phyloP scores from a whole-genome alignment of 2,113 vertebrate genomes.

The Phodopus roborovskii region DNA sequence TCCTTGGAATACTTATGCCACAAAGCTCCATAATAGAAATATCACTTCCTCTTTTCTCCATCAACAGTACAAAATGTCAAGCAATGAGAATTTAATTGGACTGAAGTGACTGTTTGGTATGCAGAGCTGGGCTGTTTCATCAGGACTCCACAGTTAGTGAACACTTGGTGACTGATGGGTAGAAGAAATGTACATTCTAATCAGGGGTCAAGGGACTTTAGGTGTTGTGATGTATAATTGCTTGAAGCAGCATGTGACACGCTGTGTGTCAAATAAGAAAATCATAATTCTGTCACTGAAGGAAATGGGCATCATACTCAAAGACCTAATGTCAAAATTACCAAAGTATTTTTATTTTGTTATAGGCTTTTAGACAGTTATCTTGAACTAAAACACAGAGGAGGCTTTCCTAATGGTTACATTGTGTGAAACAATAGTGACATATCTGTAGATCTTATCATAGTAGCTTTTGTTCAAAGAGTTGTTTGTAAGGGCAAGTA shows the following conservation, averaged over 20 bases:
- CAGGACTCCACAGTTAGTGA: slow-evolving; percentile 82
- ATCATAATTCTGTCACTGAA: slow-evolving; percentile 74
- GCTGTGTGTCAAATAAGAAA: slow-evolving; percentile 81
- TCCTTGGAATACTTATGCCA: slow-evolving; percentile 61
- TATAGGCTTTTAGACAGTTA: slow-evolving; percentile 27
- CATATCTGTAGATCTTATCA: neutral
- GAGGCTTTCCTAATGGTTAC: neutral
- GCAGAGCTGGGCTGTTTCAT: slow-evolving; percentile 83
- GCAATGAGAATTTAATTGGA: slow-evolving; percentile 83
- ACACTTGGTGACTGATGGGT: slow-evolving; percentile 72
- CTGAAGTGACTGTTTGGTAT: slow-evolving; percentile 84
- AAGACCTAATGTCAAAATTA: slow-evolving; percentile 58
- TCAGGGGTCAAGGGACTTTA: slow-evolving; percentile 76
- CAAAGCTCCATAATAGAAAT: slow-evolving; percentile 54
- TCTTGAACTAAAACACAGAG: slow-evolving; percentile 20
- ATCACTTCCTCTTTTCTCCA: slow-evolving; percentile 70
- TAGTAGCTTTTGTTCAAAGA: neutral
- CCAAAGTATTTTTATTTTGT: slow-evolving; percentile 61
- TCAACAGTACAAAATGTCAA: slow-evolving; percentile 72
- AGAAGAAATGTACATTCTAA: slow-evolving; percentile 80
- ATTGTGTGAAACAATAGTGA: neutral
- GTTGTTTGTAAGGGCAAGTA: neutral
- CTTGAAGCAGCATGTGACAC: slow-evolving; percentile 72
- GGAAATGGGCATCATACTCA: slow-evolving; percentile 53
- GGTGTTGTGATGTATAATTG: slow-evolving; percentile 79